Base-by-base conservation (phyloP, 92 coral and sea anemone species). In the Siderastrea siderea region DNA sequence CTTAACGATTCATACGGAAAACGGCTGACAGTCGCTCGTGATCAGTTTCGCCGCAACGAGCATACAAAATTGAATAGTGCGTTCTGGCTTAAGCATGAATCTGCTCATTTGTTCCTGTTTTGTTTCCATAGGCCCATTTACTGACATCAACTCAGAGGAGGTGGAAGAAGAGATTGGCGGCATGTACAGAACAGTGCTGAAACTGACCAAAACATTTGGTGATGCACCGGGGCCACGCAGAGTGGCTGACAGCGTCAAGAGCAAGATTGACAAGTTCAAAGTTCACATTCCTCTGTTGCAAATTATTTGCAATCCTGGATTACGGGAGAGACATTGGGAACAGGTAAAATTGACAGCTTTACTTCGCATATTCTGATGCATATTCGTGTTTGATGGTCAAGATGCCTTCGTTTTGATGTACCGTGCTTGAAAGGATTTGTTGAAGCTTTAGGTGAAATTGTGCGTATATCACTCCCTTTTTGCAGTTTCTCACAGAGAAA, bases 141-240 rank as follows among this genome's bases (percentile, higher is more conserved):
- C 97, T 10, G 96, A 97, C 16, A 94, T 97, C 55, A 97, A 97
- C 80, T 94, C 99, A 11, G 99, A 97, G 47, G 98, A 97, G 50
- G 98, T 97, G 4, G 99, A 97, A 67, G 99, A 97, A 51, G 99
- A 97, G 19, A 96, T 97, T 67, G 92, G 98, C 11, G 72, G 88
- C 16, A 97, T 97, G 99, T 97, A 84, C 90, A 87, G 98, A 49
- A 92, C 95, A 44, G 98, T 94, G 74, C 88, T 96, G 62, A 97
- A 97, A 80, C 98, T 97, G 49, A 94, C 99, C 80, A 97, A 97
- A 74, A 91, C 99, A 7, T 96, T 97, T 84, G 89, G 96, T 17
- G 99, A 97, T 67, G 96, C 95, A 12, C 98, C 99, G 16, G 99
- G 99, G 19, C 99, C 99, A 16, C 91, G 96, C 47, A 90, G 99